Evolutionary conservation across 2,888 invertebrate genomes (phyloP).

Genomic region (Cheilosia variabilis): DNA sequence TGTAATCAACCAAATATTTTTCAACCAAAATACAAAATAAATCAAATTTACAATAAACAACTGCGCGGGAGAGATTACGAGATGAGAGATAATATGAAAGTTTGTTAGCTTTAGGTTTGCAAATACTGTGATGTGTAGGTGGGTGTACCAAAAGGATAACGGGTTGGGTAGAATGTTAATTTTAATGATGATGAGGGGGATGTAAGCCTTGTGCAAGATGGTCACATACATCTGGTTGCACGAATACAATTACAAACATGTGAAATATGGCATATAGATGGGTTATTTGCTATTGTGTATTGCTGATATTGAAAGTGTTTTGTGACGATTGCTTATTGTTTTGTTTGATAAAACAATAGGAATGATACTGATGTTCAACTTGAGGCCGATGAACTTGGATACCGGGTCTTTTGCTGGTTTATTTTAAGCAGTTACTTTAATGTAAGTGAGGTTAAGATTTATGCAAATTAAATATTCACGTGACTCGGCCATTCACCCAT

Average conservation of each 20-base stretch:
- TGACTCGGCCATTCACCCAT: too few species aligned
- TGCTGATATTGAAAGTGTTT: not conserved
- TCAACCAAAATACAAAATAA: slow-evolving; percentile 50
- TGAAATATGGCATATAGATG: slow-evolving; percentile 4
- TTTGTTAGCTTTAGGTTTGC: slow-evolving; percentile 43
- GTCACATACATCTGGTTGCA: slow-evolving; percentile 8
- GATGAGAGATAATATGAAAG: slow-evolving; percentile 43
- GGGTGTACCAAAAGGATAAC: not conserved
- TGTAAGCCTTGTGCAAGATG: slow-evolving; percentile 20
- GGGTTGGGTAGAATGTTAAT: not conserved
- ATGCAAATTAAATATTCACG: too few species aligned
- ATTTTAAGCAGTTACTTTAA: too few species aligned
- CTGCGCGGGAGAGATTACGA: slow-evolving; percentile 24
- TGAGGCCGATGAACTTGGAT: too few species aligned
- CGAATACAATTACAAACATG: slow-evolving; percentile 11
- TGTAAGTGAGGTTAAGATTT: too few species aligned
- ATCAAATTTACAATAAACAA: slow-evolving; percentile 34
- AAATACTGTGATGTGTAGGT: not conserved
- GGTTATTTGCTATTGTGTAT: not conserved
- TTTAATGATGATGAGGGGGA: not conserved
- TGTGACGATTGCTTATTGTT: not conserved
- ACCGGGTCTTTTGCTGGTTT: too few species aligned
- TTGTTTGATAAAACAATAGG: too few species aligned
- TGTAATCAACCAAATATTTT: slow-evolving; percentile 59
- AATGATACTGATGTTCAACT: too few species aligned